Evolutionary conservation across 2,797 vertebrate genomes (phyloP).

Genomic region (Chromis chromis): DNA sequence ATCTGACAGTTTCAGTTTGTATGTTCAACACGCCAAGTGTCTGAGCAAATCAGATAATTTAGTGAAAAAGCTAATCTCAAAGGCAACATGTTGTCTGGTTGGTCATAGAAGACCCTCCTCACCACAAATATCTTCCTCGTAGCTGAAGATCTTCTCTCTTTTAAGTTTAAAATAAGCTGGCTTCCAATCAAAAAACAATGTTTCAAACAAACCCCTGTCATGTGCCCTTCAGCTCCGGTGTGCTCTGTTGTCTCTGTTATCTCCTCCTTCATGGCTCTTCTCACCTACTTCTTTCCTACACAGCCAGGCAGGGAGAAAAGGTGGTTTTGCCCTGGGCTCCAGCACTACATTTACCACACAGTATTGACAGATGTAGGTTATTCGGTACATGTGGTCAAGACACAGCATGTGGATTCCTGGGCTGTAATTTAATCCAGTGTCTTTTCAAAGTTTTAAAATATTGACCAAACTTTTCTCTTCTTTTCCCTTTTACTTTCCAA

Average conservation of each 20-base stretch:
- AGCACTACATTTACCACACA: conserved; percentile 51
- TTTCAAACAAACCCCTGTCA: conserved; percentile 67
- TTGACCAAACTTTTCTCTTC: not conserved
- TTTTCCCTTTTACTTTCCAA: not conserved
- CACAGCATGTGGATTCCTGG: conserved; percentile 13
- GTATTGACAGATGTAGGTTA: conserved; percentile 48
- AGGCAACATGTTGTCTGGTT: conserved; percentile 13
- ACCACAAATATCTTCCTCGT: conserved; percentile 17
- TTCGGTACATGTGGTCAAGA: conserved; percentile 37
- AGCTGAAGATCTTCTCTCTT: conserved; percentile 20
- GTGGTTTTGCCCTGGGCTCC: conserved; percentile 62
- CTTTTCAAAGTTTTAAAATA: not conserved
- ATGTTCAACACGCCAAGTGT: too few species aligned
- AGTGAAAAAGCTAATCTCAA: not conserved
- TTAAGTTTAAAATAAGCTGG: conserved; percentile 72
- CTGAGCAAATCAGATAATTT: too few species aligned
- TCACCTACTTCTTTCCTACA: conserved; percentile 63
- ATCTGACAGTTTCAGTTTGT: too few species aligned
- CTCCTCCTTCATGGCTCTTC: conserved; percentile 47
- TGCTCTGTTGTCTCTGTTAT: conserved; percentile 65
- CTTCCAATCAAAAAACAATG: conserved; percentile 60
- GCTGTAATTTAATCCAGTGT: not conserved
- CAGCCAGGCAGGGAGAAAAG: conserved; percentile 61
- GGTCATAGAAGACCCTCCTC: conserved; percentile 26
- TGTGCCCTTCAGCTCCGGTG: conserved; percentile 69